Evolutionary conservation across 2,888 invertebrate species (phyloP).

Genomic region (Tetragnatha montana): DNA sequence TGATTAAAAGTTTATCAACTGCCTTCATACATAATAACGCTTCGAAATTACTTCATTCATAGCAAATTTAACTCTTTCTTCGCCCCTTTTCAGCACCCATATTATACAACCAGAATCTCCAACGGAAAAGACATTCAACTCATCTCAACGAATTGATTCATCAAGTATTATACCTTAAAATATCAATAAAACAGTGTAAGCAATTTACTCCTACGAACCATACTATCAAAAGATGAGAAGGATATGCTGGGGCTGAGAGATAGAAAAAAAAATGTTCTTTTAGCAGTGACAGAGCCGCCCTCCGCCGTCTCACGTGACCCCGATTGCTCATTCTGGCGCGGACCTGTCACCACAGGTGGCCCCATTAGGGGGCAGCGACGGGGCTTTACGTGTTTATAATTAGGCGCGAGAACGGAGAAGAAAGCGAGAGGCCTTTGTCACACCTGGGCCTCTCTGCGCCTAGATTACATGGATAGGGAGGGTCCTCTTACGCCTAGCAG

Average conservation of each 20-base stretch:
- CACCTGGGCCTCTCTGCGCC: background rate
- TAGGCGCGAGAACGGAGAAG: slow-evolving; percentile 6
- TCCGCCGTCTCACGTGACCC: slow-evolving; percentile 40
- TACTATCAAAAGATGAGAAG: slow-evolving; percentile 6
- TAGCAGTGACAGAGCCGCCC: background rate
- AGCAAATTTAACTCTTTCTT: no score
- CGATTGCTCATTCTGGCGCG: slow-evolving; percentile 26
- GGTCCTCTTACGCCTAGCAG: no score
- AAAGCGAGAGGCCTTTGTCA: background rate
- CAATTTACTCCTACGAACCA: no score
- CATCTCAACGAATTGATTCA: background rate
- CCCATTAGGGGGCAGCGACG: slow-evolving; percentile 10
- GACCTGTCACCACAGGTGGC: slow-evolving; percentile 65
- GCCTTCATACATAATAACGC: no score
- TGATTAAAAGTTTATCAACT: no score
- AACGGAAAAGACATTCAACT: background rate
- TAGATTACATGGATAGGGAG: no score
- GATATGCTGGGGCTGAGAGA: background rate
- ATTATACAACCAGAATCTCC: background rate
- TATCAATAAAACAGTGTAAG: no score
- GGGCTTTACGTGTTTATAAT: slow-evolving; percentile 31
- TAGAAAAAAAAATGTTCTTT: background rate
- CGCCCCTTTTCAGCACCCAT: no score
- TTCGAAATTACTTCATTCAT: no score
- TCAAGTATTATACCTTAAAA: no score